These are phyloP conservation scores for Cavia porcellus DNA, from an alignment of 2,113 vertebrate genomes.

Conservation along the genomic window DNA sequence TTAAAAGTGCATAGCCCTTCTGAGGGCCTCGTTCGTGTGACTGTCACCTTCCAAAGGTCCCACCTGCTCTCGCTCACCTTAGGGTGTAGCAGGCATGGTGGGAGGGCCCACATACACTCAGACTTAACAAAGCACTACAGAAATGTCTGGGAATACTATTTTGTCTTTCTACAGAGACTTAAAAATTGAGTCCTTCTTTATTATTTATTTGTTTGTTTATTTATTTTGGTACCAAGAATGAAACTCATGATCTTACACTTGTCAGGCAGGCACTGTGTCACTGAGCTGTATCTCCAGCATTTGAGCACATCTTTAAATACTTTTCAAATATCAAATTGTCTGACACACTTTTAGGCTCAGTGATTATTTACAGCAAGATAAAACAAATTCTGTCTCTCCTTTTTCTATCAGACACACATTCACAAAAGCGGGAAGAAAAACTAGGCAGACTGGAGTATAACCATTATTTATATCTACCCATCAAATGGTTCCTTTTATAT, in stretches of 20 bases:
- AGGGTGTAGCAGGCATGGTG: not conserved
- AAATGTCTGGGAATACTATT: not conserved
- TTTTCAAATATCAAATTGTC: slow-evolving; percentile 32
- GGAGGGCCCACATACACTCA: not conserved
- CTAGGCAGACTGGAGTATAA: not conserved
- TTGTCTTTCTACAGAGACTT: slow-evolving; percentile 12
- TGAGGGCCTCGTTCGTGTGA: not conserved
- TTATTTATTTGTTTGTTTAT: too few relatives aligned
- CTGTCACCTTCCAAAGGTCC: not conserved
- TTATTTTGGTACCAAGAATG: too few relatives aligned
- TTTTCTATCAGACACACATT: not conserved
- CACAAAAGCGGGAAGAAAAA: slow-evolving; percentile 28
- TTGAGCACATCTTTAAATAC: not conserved
- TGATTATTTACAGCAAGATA: not conserved
- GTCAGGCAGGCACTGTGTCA: too few relatives aligned
- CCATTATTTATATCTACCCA: not conserved
- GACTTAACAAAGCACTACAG: not conserved
- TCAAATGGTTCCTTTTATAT: slow-evolving; percentile 18
- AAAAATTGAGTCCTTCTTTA: not conserved
- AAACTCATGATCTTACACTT: too few relatives aligned
- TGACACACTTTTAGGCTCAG: not conserved
- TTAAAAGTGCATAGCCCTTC: not conserved
- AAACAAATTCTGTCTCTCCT: not conserved
- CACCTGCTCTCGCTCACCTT: not conserved
- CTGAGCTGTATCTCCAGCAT: too few relatives aligned